A percentile compares a stretch with the other conserved stretches of the same genome.
Evolutionary conservation across 2,797 vertebrate genomes (phyloP).

Genomic region (Clamator glandarius): DNA sequence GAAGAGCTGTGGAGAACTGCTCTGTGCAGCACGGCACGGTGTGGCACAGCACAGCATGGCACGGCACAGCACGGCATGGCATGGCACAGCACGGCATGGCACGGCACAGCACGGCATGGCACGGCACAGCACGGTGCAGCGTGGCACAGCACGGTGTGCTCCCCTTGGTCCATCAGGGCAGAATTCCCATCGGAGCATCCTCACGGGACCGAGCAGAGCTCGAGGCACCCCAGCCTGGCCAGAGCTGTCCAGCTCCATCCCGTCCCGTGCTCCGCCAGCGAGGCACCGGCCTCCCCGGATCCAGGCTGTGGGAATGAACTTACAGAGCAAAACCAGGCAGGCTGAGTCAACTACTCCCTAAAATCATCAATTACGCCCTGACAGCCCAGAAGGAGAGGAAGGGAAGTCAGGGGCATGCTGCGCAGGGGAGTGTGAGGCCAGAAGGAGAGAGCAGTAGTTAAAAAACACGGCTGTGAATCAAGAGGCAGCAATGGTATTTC

Average conservation of each 20-base stretch:
- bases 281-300: background rate
- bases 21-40: too few relatives aligned
- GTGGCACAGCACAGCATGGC: fast-evolving
- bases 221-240: fast-evolving
- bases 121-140: background rate
- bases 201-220: fast-evolving
- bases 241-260: background rate
- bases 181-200: fast-evolving
- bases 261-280: fast-evolving
- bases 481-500: slow-evolving; percentile 32
- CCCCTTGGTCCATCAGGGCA: fast-evolving
- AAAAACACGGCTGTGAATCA: background rate
- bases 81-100: background rate
- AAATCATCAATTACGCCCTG: slow-evolving; percentile 49
- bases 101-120: background rate
- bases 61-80: background rate
- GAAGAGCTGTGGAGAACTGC: fast-evolving
- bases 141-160: fast-evolving
- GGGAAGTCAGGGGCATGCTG: slow-evolving; percentile 35
- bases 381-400: slow-evolving; percentile 53
- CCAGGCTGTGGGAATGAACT: slow-evolving; percentile 8
- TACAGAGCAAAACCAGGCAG: slow-evolving; percentile 43
- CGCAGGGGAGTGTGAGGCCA: slow-evolving; percentile 42
- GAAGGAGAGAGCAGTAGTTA: slow-evolving; percentile 8
- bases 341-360: slow-evolving; percentile 54